Evolutionary conservation across 1,140 invertebrate genomes (phyloP), one percentile per base, ranked within the genome.

Genomic region (Hyposmocoma kahamanoa): DNA sequence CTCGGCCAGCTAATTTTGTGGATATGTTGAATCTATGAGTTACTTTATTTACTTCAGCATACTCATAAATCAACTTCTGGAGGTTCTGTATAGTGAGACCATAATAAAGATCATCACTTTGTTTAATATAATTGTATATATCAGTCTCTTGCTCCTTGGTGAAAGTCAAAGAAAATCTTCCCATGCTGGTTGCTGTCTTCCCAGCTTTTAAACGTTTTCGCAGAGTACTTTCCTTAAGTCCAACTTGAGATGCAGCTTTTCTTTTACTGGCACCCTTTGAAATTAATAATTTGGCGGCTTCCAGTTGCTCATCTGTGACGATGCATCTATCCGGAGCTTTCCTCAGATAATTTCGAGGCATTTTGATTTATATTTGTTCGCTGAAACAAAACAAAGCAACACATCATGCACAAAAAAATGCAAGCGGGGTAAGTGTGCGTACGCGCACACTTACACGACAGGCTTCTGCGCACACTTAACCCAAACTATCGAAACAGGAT

Each of bases 1-100:
- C 51, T n/a, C 41, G 30, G 17, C 52, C 56, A 30, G 56, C 56
- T 28, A 43, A 19, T 54, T 54, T 48, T 13, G 32, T 22, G 13
- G 42, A 19, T 34, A 22, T 15, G 22, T 53, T 50, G 20, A 59
- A 59, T 22, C 48, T 50, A 21, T 59, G 22, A 22, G 15, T 6
- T 4, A 54, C 49, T 15, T 51, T 51, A 45, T 59, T 41, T 20
- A 15, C 42, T 32, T 32, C 39, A 30, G 56, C 51, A 48, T 34
- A 59, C n/a, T 50, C 51, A 22, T 21, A 41, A 8, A 20, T 20
- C 20, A 22, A 5, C 18, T 5, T 17, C 4, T 19, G 3, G 15
- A 39, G 19, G 10, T 18, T 19, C 20, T 39, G 18, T 39, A 19
- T 8, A 6, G 36, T 39, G 8, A 39, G 5, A 28, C 42, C 39